Percentiles rank a stretch among this genome's conserved stretches.
These are phyloP conservation scores for Neosilurus hyrtlii DNA, from an alignment of 2,797 vertebrate genomes.

Conservation along the genomic window DNA sequence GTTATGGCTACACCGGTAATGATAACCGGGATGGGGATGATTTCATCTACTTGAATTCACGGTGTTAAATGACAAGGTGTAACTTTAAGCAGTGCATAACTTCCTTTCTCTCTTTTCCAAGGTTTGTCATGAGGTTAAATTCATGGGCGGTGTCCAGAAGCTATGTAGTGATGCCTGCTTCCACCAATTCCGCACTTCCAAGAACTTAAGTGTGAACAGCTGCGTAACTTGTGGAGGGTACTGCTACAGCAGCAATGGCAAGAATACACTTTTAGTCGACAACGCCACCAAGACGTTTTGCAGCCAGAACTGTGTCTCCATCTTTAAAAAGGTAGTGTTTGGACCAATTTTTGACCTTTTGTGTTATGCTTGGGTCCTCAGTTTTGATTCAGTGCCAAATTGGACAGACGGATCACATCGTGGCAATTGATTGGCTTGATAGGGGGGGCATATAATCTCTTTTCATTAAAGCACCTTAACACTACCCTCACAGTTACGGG, in stretches of 20 bases:
- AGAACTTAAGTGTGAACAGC: slow-evolving; percentile 89
- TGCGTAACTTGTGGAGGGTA: slow-evolving; percentile 86
- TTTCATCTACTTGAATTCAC: neutral
- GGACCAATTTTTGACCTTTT: neutral
- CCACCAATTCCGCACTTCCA: slow-evolving; percentile 84
- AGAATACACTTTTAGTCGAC: slow-evolving; percentile 84
- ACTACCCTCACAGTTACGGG: too few species aligned
- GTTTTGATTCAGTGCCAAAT: neutral
- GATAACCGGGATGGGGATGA: neutral
- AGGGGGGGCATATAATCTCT: too few species aligned
- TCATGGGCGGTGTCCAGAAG: slow-evolving; percentile 85
- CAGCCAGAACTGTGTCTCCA: slow-evolving; percentile 77
- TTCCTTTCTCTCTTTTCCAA: slow-evolving; percentile 55
- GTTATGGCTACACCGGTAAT: neutral
- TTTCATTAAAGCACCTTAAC: too few species aligned
- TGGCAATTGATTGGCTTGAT: neutral
- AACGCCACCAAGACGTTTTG: slow-evolving; percentile 85
- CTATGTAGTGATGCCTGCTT: slow-evolving; percentile 94
- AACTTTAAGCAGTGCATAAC: neutral
- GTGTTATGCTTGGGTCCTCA: too few species aligned
- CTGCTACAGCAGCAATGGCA: slow-evolving; percentile 79
- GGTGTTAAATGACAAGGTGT: neutral
- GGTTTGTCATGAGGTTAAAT: slow-evolving; percentile 92
- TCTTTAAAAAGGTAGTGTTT: slow-evolving; percentile 83
- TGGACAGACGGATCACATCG: neutral